Evolutionary conservation across 2,888 invertebrate genomes (phyloP).

Genomic region (Trichacis sp.): DNA sequence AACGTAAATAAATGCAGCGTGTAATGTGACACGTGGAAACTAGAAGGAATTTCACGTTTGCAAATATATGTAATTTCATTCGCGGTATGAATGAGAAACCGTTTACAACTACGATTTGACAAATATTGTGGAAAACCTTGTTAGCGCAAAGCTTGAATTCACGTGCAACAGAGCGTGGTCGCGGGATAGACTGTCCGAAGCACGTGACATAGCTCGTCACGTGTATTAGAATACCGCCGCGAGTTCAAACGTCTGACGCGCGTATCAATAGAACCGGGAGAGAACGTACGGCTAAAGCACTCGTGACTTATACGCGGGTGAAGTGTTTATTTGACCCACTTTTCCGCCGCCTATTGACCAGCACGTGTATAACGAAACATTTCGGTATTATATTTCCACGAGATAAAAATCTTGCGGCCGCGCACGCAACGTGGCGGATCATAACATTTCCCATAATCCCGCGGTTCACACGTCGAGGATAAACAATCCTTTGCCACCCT

Average conservation of each 20-base stretch:
- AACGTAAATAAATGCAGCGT: too few relatives aligned
- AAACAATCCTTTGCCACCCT: too few relatives aligned
- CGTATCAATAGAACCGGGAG: slow-evolving; percentile 38
- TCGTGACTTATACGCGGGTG: slow-evolving; percentile 19
- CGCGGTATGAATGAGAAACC: background rate
- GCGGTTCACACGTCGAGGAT: slow-evolving; percentile 1
- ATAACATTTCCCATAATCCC: background rate
- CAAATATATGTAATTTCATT: background rate
- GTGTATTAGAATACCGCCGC: slow-evolving; percentile 49
- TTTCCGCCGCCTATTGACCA: slow-evolving; percentile 1
- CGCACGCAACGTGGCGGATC: background rate
- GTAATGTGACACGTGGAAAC: slow-evolving; percentile 3
- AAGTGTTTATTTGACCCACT: slow-evolving; percentile 35
- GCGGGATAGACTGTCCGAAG: slow-evolving; percentile 53
- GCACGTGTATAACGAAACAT: slow-evolving; percentile 15
- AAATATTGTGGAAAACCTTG: slow-evolving; percentile 31
- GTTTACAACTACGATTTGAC: slow-evolving; percentile 10
- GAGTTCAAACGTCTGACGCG: slow-evolving; percentile 39
- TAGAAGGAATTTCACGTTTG: background rate
- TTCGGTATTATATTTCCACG: slow-evolving; percentile 19
- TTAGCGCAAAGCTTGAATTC: slow-evolving; percentile 51
- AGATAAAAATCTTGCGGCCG: slow-evolving; percentile 12
- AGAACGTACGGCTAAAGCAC: slow-evolving; percentile 32
- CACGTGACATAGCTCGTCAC: slow-evolving; percentile 63
- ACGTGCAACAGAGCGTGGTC: slow-evolving; percentile 61